Conservation (phyloP, 2,797 vertebrate genomes). For the Sphaeramia orbicularis region DNA sequence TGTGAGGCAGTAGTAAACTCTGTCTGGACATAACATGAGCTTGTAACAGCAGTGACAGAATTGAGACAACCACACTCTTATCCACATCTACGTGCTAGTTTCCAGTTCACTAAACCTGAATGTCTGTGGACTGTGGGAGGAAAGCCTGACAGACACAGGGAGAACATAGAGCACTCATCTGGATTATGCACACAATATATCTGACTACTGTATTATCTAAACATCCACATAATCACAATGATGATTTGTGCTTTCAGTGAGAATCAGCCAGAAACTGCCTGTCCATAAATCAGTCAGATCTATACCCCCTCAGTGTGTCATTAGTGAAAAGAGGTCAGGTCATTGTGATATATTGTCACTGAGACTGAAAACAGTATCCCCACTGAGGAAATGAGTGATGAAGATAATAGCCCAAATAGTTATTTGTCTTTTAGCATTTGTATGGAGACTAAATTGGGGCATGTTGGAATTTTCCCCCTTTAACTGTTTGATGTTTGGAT, state of each 20-base stretch:
- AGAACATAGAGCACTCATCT: background rate
- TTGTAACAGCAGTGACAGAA: background rate
- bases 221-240: background rate
- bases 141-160: background rate
- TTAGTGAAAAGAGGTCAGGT: constrained; percentile 37
- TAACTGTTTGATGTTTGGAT: constrained; percentile 45
- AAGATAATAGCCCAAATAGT: constrained; percentile 45
- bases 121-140: constrained; percentile 1
- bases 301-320: constrained; percentile 4
- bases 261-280: constrained; percentile 11
- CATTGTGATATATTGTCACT: constrained; percentile 32
- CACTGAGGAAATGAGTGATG: constrained; percentile 23
- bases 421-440: constrained; percentile 54
- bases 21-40: background rate
- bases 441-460: constrained; percentile 51
- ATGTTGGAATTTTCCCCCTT: constrained; percentile 68
- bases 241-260: background rate
- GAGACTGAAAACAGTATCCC: constrained; percentile 32
- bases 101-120: constrained; percentile 7
- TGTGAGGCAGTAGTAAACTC: background rate
- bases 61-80: background rate
- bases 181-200: background rate
- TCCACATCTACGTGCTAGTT: constrained; percentile 21
- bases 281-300: constrained; percentile 34
- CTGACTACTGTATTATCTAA: background rate